Evolutionary conservation across 2,888 invertebrate species (phyloP), one percentile per base, ranked within the genome.

Genomic region (Epistrophella euchroma): DNA sequence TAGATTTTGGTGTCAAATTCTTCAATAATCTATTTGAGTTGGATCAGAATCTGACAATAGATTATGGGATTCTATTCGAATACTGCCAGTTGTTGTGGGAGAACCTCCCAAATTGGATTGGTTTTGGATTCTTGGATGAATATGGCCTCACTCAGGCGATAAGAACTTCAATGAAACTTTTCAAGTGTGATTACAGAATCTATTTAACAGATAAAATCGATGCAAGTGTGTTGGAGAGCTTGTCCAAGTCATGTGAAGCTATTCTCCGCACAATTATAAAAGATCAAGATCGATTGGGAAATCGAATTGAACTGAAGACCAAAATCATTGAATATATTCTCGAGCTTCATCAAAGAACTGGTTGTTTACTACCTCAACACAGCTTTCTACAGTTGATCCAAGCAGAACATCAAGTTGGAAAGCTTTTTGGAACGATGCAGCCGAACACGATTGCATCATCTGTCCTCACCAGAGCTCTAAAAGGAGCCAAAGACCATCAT

Each of bases 41-140:
- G 7, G 40, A 64, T 7, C 40, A 10, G 4, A 2, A 45, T 1
- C 35, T 77, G 10, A 74, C 58, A 0, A 13, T 35, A 1, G 77
- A 78, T 1, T 86, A 86, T 22, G 66, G 50, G 15, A 37, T 77
- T 25, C 71, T 86, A 2, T 86, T 86, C 17, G 74, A 82, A 2
- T 71, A 78, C 15, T 86, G 86, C 15, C 73, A 74, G 25, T n/a
- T 86, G 55, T 1, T 81, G 17, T 86, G 81, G 81, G 71, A 82
- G 9, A 82, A 86, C n/a, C 40, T 86, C 4, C 10, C 73, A 0
- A 68, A 71, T 4, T 86, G 86, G 86, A 74, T 71, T 32, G 62
- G 32, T 7, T 9, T 45, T 15, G 70, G 71, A 0, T 74, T 58
- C 15, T 0, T 86, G 17, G 81, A 82, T 4, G 86, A 86, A 28